Conservation (phyloP, 2,113 vertebrate species). For the Rhodinocichla rosea region DNA sequence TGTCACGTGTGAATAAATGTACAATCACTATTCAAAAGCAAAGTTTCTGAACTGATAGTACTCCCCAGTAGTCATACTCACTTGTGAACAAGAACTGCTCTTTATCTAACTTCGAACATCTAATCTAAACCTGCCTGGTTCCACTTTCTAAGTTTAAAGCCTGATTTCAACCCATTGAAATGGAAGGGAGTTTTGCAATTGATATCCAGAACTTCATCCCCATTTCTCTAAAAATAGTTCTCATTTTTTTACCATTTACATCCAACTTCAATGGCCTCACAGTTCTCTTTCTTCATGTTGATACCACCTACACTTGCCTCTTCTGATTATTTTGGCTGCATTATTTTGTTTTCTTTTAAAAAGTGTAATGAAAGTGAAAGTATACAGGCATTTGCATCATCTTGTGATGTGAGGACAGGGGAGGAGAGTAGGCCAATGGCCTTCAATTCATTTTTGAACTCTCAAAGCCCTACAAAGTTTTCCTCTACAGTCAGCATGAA, state of each 20-base stretch:
- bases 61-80: background rate
- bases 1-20: background rate
- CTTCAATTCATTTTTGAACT: background rate
- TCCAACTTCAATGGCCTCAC: background rate
- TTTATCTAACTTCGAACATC: background rate
- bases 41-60: background rate
- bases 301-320: background rate
- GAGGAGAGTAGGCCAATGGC: background rate
- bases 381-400: background rate
- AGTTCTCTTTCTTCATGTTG: background rate
- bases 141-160: background rate
- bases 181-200: background rate
- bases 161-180: background rate
- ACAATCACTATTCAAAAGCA: background rate
- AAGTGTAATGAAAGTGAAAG: background rate
- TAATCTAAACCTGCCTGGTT: background rate
- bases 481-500: background rate
- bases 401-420: rapidly evolving
- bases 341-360: background rate
- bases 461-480: background rate
- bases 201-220: background rate
- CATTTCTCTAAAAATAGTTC: background rate
- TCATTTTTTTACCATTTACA: background rate
- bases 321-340: background rate
- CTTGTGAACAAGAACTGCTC: background rate